phyloP scores from a whole-genome alignment of 2,113 vertebrate genomes.

The Egretta garzetta region DNA sequence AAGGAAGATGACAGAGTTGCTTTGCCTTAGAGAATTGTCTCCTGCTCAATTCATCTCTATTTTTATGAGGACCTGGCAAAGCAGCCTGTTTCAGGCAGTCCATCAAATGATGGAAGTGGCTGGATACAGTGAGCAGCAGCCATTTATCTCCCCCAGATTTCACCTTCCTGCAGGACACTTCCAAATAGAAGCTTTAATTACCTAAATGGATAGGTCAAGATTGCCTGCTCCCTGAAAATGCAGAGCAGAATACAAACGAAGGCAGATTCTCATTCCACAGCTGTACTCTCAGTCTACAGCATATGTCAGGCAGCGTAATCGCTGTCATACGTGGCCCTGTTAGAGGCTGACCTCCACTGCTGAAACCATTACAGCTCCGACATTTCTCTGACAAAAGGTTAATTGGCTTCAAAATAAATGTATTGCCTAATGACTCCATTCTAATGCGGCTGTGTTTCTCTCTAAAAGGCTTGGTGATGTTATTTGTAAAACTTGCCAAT shows the following conservation, averaged over 20 bases:
- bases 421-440: slow-evolving; percentile 82
- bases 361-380: slow-evolving; percentile 69
- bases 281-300: slow-evolving; percentile 56
- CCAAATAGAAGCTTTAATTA: slow-evolving; percentile 85
- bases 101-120: slow-evolving; percentile 75
- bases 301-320: slow-evolving; percentile 61
- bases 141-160: slow-evolving; percentile 80
- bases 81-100: slow-evolving; percentile 73
- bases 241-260: slow-evolving; percentile 77
- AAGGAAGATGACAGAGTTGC: slow-evolving; percentile 77
- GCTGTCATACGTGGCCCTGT: slow-evolving; percentile 75
- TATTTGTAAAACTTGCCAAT: slow-evolving; percentile 82
- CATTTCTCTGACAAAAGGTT: slow-evolving; percentile 83
- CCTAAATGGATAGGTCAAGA: slow-evolving; percentile 83
- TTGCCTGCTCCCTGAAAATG: slow-evolving; percentile 72
- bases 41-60: slow-evolving; percentile 79
- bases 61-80: slow-evolving; percentile 80
- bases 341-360: slow-evolving; percentile 75
- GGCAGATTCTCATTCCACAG: slow-evolving; percentile 44
- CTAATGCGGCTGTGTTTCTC: slow-evolving; percentile 73
- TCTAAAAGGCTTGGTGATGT: slow-evolving; percentile 74
- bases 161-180: slow-evolving; percentile 84
- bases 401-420: slow-evolving; percentile 88
- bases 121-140: slow-evolving; percentile 66
- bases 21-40: slow-evolving; percentile 77